Evolutionary conservation across 1,140 invertebrate genomes (phyloP).

Genomic region (Microplitis mediator): DNA sequence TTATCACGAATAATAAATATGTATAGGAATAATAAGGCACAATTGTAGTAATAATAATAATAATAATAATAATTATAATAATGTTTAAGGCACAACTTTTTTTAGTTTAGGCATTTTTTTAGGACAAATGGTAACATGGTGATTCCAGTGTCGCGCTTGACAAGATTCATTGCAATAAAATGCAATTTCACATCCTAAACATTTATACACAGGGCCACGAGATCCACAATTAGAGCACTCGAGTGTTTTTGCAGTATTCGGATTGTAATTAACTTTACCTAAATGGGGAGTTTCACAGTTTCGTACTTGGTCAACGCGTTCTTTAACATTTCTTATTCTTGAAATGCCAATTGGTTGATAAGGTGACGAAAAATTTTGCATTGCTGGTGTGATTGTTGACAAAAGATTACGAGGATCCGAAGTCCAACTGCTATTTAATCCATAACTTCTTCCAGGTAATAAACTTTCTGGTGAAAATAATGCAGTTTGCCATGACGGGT

Average conservation of each 20-base stretch:
- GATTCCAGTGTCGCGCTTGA: slow-evolving; percentile 51
- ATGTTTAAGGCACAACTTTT: slow-evolving; percentile 43
- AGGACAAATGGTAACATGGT: slow-evolving; percentile 48
- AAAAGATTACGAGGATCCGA: slow-evolving; percentile 20
- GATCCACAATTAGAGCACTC: slow-evolving; percentile 46
- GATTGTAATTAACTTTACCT: slow-evolving; percentile 42
- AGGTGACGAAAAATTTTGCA: slow-evolving; percentile 9
- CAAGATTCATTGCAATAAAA: slow-evolving; percentile 55
- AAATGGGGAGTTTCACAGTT: slow-evolving; percentile 48
- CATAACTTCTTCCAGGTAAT: background rate
- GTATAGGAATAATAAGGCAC: background rate
- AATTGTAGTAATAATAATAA: background rate
- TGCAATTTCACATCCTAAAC: slow-evolving; percentile 49
- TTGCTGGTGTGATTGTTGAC: slow-evolving; percentile 5
- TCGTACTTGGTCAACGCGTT: slow-evolving; percentile 14
- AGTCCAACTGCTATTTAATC: slow-evolving; percentile 14
- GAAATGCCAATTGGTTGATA: background rate
- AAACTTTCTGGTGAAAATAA: background rate
- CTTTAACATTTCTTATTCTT: slow-evolving; percentile 10
- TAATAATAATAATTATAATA: background rate
- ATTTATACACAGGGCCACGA: slow-evolving; percentile 46
- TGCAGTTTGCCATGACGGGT: slow-evolving; percentile 5
- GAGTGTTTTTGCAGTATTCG: slow-evolving; percentile 31
- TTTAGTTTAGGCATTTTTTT: slow-evolving; percentile 57
- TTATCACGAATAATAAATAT: background rate